Evolutionary conservation across 1,140 invertebrate genomes (phyloP).

Genomic region (Lysiphlebus fabarum): DNA sequence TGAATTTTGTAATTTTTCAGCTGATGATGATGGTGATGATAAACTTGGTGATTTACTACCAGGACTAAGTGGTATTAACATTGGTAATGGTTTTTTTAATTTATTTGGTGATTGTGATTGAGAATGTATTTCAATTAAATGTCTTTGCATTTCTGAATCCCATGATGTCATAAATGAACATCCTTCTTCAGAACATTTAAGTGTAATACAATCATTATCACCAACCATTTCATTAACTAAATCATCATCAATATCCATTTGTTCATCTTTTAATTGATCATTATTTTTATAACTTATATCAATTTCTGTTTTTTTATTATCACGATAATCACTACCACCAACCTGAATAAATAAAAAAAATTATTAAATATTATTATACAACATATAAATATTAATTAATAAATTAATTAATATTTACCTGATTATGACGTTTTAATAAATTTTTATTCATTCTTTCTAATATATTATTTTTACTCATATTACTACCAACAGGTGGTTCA

Average conservation of each 20-base stretch:
- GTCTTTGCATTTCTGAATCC: conserved; percentile 56
- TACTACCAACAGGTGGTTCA: conserved; percentile 69
- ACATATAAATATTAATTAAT: conserved; percentile 1
- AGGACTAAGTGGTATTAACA: conserved; percentile 44
- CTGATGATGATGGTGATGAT: conserved; percentile 23
- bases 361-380: conserved; percentile 9
- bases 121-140: conserved; percentile 46
- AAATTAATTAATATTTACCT: conserved; percentile 31
- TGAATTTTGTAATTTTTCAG: conserved; percentile 33
- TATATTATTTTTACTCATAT: conserved; percentile 46
- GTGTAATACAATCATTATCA: conserved; percentile 45
- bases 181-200: conserved; percentile 50
- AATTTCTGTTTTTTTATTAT: conserved; percentile 22
- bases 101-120: conserved; percentile 36
- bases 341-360: conserved; percentile 34
- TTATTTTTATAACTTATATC: too few relatives aligned
- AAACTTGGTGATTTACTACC: conserved; percentile 14
- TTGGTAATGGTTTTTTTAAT: conserved; percentile 39
- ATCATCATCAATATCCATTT: conserved; percentile 26
- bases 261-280: conserved; percentile 16
- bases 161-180: conserved; percentile 58
- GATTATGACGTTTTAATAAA: conserved; percentile 52
- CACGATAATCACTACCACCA: conserved; percentile 47
- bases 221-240: conserved; percentile 32
- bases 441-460: conserved; percentile 53